Percentiles rank a stretch among this genome's conserved stretches.
Conservation (phyloP, 2,113 vertebrate genomes). For the Archocentrus centrarchus region DNA sequence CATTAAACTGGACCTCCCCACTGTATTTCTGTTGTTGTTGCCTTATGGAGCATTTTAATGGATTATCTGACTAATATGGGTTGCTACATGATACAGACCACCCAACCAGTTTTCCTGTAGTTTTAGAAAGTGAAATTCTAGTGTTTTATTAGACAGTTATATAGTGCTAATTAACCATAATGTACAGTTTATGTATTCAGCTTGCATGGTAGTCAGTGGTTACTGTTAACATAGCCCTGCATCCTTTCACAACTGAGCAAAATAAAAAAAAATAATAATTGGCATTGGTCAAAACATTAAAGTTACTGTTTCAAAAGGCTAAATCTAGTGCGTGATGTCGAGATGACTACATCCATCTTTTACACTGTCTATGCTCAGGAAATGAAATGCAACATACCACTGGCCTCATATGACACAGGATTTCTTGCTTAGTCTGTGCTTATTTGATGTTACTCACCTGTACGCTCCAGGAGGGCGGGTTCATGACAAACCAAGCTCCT, state of each 20-base stretch:
- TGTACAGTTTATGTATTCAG: not conserved
- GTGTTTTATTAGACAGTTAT: not conserved
- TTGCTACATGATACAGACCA: too few species aligned
- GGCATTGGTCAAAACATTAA: not conserved
- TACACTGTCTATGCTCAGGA: not conserved
- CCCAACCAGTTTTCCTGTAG: not conserved
- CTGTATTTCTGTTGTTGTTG: not conserved
- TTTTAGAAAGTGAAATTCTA: not conserved
- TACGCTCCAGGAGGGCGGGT: constrained; percentile 54
- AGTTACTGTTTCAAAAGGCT: not conserved
- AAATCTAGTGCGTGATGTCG: not conserved
- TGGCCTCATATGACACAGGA: not conserved
- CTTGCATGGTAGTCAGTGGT: too few species aligned
- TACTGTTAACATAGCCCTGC: not conserved
- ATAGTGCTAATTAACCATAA: not conserved
- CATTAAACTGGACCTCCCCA: not conserved
- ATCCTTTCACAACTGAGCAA: not conserved
- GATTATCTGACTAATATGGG: not conserved
- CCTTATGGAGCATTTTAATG: too few species aligned
- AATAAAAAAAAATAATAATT: not conserved
- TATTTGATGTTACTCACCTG: constrained; percentile 56
- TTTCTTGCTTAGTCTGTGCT: constrained; percentile 12
- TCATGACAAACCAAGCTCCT: constrained; percentile 8
- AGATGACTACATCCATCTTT: not conserved
- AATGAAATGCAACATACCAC: not conserved